Evolutionary conservation across 2,113 vertebrate genomes (phyloP).

Genomic region (Oncorhynchus keta): DNA sequence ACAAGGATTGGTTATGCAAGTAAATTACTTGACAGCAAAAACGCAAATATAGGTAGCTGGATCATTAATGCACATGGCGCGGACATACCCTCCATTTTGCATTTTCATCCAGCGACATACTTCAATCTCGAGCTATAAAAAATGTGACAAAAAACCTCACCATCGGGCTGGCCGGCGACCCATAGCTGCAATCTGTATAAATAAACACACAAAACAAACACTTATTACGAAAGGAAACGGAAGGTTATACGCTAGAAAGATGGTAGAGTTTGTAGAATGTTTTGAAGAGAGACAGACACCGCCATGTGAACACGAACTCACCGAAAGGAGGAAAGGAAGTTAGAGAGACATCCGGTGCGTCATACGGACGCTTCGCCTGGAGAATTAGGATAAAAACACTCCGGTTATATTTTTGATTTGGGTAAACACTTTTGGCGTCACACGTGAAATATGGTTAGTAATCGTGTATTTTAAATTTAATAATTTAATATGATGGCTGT

Average conservation of each 20-base stretch:
- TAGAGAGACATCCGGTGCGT: constrained; percentile 58
- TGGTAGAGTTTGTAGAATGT: neutral
- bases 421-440: neutral
- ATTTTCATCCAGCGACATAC: constrained; percentile 56
- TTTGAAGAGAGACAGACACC: constrained; percentile 19
- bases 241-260: accelerated
- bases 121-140: neutral
- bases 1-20: too few relatives aligned
- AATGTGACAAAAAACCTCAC: constrained; percentile 56
- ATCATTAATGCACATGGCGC: constrained; percentile 57
- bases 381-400: neutral
- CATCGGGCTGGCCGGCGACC: constrained; percentile 81
- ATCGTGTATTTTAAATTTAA: neutral
- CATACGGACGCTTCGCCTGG: constrained; percentile 18
- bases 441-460: neutral
- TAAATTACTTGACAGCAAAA: too few relatives aligned
- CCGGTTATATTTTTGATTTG: neutral
- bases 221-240: neutral
- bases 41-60: too few relatives aligned
- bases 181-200: constrained; percentile 73
- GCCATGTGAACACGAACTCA: constrained; percentile 68
- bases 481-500: neutral
- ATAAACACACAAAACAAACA: constrained; percentile 21
- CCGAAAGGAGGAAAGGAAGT: constrained; percentile 82
- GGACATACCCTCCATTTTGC: constrained; percentile 49